Evolutionary conservation across 2,797 vertebrate species (phyloP), one percentile per base, ranked within the genome.

Genomic region (Prionace glauca): DNA sequence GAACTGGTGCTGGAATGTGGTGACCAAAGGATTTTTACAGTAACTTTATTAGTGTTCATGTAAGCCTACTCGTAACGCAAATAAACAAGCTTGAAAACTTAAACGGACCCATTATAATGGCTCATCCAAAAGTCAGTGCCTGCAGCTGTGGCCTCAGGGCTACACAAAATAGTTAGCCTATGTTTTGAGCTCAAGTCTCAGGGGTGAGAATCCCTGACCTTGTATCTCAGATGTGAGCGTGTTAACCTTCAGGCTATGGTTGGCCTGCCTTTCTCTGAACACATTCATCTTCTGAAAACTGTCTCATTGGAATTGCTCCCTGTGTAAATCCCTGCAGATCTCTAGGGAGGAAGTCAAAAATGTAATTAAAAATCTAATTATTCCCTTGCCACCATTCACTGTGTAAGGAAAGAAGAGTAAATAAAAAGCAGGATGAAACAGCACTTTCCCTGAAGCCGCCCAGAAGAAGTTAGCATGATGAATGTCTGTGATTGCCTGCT

Each of bases 301-400:
- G 56, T 12, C 56, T 60, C 50, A 62, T 16, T 36, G 20, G 79
- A 18, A 84, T 84, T 84, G 5, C 41, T 84, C 36, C 36, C 5
- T 45, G 36, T 45, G 20, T 84, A 84, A 84, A 41, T 45, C 36
- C 72, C 16, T 20, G 36, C 4, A 12, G 12, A 24, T 56, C 84
- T 56, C 45, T 45, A 87, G 84, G 26, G 50, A 87, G 41, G 50
- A 26, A 10, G 50, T 10, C 50, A 87, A 87, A 56, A 14, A 14
- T 86, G 84, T 87, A 24, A 87, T 87, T 87, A 29, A 22, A 87
- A 50, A 87, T 87, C 45, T 36, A 87, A 56, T 87, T 87, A 87
- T 87, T 87, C 50, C 10, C 84, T 56, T 41, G 20, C 8, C 84
- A 87, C 8, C 0, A 24, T 9, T 87, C 22, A 9, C 45, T 56